Conservation (phyloP, 2,888 invertebrate genomes). For the Laothoe populi region DNA sequence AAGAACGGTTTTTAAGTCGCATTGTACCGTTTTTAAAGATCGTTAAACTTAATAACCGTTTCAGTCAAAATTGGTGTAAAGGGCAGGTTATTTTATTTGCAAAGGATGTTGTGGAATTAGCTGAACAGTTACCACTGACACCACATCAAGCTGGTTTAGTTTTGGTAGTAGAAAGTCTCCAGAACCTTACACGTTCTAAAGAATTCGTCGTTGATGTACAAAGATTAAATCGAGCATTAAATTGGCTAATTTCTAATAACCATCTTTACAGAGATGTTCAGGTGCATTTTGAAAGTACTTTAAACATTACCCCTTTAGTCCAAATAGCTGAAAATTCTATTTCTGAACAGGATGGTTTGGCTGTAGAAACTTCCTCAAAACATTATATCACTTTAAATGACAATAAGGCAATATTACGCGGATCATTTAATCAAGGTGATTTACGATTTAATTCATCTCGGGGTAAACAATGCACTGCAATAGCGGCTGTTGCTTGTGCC, state of each 20-base stretch:
- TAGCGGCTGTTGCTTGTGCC: not conserved
- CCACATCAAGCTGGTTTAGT: not conserved
- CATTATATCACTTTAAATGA: not conserved
- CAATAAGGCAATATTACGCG: not conserved
- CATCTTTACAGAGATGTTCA: not conserved
- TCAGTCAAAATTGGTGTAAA: not conserved
- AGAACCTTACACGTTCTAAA: no score
- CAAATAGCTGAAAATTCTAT: not conserved
- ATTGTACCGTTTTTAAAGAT: not conserved
- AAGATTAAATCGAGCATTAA: not conserved
- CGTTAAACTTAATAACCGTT: not conserved
- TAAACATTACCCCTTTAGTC: not conserved
- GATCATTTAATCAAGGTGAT: not conserved
- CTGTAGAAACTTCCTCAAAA: not conserved
- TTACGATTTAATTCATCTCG: not conserved
- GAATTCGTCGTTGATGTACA: not conserved
- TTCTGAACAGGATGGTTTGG: no score
- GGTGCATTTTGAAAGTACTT: not conserved
- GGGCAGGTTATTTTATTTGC: not conserved
- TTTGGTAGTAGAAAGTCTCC: not conserved
- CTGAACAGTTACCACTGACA: not conserved
- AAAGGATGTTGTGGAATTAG: not conserved
- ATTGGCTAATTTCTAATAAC: not conserved
- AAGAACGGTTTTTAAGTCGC: no score
- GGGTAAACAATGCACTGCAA: slow-evolving; percentile 1